Conservation (phyloP, 2,888 invertebrate genomes). For the Caenorhabditis sp. region DNA sequence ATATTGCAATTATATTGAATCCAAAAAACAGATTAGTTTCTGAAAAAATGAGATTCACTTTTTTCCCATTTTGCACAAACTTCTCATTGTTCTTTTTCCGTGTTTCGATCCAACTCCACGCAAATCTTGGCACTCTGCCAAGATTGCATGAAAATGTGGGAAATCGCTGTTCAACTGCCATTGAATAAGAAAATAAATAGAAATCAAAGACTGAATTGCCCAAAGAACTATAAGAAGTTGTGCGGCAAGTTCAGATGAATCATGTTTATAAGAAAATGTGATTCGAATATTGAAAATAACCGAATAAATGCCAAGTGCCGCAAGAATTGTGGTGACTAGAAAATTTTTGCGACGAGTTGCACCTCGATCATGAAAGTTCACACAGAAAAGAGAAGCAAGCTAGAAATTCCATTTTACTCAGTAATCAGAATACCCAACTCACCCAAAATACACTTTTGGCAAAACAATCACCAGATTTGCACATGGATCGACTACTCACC, state of each 20-base stretch:
- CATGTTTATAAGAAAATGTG: constrained; percentile 36
- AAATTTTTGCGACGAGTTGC: background rate
- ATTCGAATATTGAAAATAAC: constrained; percentile 38
- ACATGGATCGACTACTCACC: background rate
- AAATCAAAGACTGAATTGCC: constrained; percentile 45
- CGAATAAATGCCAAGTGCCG: constrained; percentile 20
- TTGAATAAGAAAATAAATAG: constrained; percentile 42
- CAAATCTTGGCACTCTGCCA: constrained; percentile 33
- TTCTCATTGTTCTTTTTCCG: constrained; percentile 14
- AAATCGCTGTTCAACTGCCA: constrained; percentile 50
- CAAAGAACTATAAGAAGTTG: constrained; percentile 45
- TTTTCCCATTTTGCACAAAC: background rate
- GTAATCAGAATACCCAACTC: background rate
- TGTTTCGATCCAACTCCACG: constrained; percentile 16
- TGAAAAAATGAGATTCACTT: background rate
- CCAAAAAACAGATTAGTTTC: constrained; percentile 38
- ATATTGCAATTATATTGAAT: constrained; percentile 19
- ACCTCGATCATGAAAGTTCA: background rate
- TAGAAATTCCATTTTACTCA: background rate
- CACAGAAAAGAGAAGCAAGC: background rate
- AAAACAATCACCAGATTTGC: background rate
- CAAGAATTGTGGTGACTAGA: background rate
- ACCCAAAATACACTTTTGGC: background rate
- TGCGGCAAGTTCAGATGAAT: constrained; percentile 41
- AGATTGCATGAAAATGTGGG: constrained; percentile 21